phyloP scores from a whole-genome alignment of 1,140 invertebrate genomes.

The Hirudo medicinalis region DNA sequence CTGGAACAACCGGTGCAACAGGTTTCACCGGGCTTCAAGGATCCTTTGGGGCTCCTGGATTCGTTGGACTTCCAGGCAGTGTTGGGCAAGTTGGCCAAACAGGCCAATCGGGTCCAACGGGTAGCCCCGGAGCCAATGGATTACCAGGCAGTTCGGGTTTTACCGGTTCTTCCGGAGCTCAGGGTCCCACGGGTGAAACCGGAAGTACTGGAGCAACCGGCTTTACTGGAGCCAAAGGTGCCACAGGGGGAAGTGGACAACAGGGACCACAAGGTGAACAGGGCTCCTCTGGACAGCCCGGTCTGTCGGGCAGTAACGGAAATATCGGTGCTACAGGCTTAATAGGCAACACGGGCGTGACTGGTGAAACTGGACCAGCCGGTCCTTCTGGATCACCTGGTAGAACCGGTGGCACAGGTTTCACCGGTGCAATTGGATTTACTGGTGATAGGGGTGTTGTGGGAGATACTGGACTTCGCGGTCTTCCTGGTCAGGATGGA shows the following conservation, averaged over 20 bases:
- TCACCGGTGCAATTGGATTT: conserved; percentile 1
- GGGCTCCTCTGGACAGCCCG: neutral
- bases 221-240: neutral
- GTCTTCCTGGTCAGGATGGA: conserved; percentile 8
- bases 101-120: neutral
- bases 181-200: no score
- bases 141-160: no score
- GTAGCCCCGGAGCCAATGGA: neutral
- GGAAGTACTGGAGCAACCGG: conserved; percentile 9
- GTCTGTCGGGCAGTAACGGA: neutral
- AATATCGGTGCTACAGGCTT: neutral
- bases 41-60: neutral
- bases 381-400: neutral
- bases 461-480: neutral
- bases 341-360: no score
- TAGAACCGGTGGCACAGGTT: neutral
- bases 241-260: neutral
- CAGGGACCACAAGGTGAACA: neutral
- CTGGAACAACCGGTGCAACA: neutral
- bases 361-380: neutral
- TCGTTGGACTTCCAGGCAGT: neutral
- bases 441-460: neutral
- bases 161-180: no score
- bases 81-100: neutral
- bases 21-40: conserved; percentile 3